Percentiles rank a stretch among this genome's conserved stretches.
Evolutionary conservation across 2,888 invertebrate genomes (phyloP).

Genomic region (Operophtera brumata): DNA sequence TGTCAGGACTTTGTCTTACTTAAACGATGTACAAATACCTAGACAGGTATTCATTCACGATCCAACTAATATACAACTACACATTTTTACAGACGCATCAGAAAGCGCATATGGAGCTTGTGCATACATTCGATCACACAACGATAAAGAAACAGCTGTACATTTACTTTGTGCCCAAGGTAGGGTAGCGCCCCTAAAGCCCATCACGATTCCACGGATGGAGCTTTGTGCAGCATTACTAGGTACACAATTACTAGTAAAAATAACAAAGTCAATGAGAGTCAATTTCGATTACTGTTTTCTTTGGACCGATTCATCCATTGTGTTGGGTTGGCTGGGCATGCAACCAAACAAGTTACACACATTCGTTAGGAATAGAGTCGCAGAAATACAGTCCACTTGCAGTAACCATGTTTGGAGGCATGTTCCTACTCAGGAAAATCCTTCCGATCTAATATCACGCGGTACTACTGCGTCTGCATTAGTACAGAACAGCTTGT

Average conservation of each 20-base stretch:
- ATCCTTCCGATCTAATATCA: too few species aligned
- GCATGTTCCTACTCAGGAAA: too few species aligned
- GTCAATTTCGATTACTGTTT: slow-evolving; percentile 1
- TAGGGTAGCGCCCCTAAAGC: slow-evolving; percentile 28
- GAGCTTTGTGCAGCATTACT: slow-evolving; percentile 39
- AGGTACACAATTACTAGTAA: slow-evolving; percentile 28
- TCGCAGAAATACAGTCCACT: too few species aligned
- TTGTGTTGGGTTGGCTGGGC: slow-evolving; percentile 35
- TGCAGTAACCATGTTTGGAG: too few species aligned
- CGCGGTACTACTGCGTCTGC: too few species aligned
- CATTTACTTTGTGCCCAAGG: not conserved
- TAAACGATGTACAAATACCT: slow-evolving; percentile 30
- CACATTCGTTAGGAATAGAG: not conserved
- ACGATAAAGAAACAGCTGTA: not conserved
- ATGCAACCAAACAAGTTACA: slow-evolving; percentile 16
- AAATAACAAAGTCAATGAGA: slow-evolving; percentile 24
- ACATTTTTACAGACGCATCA: slow-evolving; percentile 37
- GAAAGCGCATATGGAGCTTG: slow-evolving; percentile 34
- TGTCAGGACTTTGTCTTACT: slow-evolving; percentile 3
- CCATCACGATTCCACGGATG: slow-evolving; percentile 32
- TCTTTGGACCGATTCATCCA: slow-evolving; percentile 37
- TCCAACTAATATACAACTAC: slow-evolving; percentile 24
- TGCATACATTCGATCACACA: slow-evolving; percentile 29
- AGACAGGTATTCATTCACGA: slow-evolving; percentile 23
- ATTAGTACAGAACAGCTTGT: too few species aligned